Percentiles rank a stretch among this genome's conserved stretches.
Evolutionary conservation across 2,113 vertebrate genomes (phyloP).

Genomic region (Podiceps cristatus): DNA sequence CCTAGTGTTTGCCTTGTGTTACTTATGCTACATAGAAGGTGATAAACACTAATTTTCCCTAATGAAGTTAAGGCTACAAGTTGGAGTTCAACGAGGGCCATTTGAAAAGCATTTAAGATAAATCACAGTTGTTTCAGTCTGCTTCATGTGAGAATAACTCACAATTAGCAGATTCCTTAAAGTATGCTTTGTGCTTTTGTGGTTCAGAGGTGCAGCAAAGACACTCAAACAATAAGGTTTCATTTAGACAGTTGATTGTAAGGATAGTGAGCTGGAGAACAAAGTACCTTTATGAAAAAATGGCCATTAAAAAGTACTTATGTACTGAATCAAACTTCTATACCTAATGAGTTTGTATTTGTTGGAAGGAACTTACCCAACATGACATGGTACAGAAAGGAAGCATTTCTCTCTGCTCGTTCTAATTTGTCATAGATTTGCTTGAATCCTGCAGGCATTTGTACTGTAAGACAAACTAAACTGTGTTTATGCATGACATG

Average conservation of each 20-base stretch:
- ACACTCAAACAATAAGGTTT: not conserved
- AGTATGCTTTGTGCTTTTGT: not conserved
- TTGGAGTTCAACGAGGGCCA: not conserved
- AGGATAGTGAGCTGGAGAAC: not conserved
- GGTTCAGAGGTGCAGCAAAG: not conserved
- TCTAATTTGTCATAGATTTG: not conserved
- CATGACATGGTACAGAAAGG: not conserved
- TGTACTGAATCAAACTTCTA: not conserved
- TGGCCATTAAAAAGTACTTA: not conserved
- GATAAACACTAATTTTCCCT: not conserved
- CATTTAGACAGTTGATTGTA: not conserved
- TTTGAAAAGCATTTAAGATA: not conserved
- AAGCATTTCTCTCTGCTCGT: not conserved
- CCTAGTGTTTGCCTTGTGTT: not conserved
- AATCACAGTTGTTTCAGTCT: not conserved
- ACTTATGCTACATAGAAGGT: not conserved
- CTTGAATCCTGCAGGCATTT: not conserved
- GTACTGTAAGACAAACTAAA: not conserved
- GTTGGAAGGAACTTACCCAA: not conserved
- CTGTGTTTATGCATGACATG: not conserved
- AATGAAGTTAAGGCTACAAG: not conserved
- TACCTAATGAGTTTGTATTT: not conserved
- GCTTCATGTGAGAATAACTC: not conserved
- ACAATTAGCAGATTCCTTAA: not conserved
- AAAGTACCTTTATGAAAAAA: not conserved